Percentiles rank a stretch among this genome's conserved stretches.
phyloP scores from a whole-genome alignment of 2,113 vertebrate species.

The Loxodonta africana region DNA sequence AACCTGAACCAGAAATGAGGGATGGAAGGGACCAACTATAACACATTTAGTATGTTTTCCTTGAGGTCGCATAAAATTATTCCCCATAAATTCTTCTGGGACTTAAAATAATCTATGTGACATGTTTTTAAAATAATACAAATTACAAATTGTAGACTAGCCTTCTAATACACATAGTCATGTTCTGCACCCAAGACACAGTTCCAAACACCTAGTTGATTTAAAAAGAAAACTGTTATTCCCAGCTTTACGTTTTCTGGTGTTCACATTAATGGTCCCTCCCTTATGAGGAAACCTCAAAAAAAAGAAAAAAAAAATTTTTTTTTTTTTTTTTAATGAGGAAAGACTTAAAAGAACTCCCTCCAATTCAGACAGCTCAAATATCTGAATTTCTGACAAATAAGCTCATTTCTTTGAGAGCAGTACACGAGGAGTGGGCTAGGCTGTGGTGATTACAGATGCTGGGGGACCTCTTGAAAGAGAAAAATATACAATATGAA shows the following conservation, averaged over 20 bases:
- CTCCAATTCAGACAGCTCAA: slow-evolving; percentile 9
- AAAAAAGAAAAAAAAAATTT: too few relatives aligned
- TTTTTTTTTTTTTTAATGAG: not conserved
- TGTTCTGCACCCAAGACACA: not conserved
- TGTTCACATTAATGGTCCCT: not conserved
- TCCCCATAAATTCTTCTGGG: not conserved
- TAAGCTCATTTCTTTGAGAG: slow-evolving; percentile 30
- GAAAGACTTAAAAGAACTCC: not conserved
- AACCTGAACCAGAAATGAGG: slow-evolving; percentile 2
- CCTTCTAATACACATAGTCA: slow-evolving; percentile 21
- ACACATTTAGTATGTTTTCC: not conserved
- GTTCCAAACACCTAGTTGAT: not conserved
- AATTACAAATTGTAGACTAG: not conserved
- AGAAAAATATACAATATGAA: not conserved
- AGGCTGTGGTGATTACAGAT: not conserved
- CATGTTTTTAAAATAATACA: not conserved
- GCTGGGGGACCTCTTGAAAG: not conserved
- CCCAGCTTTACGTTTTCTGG: not conserved
- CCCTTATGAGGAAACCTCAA: not conserved
- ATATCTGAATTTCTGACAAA: slow-evolving; percentile 20
- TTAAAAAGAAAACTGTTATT: slow-evolving; percentile 19
- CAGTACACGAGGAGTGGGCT: not conserved
- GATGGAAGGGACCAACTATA: not conserved
- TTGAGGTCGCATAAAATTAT: slow-evolving; percentile 35
- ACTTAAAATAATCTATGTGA: slow-evolving; percentile 8